A percentile compares a stretch with the other conserved stretches of the same genome.
phyloP scores from a whole-genome alignment of 1,140 invertebrate species.

The Drosophila punjabiensis region DNA sequence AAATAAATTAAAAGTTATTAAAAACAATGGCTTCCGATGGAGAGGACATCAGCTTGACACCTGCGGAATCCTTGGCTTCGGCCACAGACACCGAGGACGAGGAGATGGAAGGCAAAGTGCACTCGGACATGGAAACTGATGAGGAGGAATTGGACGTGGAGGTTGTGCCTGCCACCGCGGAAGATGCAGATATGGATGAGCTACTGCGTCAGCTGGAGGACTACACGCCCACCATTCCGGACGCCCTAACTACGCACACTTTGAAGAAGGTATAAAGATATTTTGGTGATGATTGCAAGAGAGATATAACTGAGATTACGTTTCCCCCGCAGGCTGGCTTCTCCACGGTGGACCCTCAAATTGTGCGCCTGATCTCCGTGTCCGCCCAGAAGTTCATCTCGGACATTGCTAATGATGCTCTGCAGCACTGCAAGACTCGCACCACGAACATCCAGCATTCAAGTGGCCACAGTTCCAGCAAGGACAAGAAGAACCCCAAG shows the following conservation, averaged over 20 bases:
- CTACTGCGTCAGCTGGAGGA: conserved; percentile 93
- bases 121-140: conserved; percentile 48
- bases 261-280: conserved; percentile 86
- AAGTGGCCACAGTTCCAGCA: conserved; percentile 79
- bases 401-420: conserved; percentile 98
- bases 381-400: conserved; percentile 99
- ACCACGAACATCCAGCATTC: conserved; percentile 89
- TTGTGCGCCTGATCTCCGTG: conserved; percentile 94
- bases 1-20: background rate
- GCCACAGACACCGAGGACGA: conserved; percentile 62
- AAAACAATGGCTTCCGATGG: conserved; percentile 62
- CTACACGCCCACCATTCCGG: conserved; percentile 87
- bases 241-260: conserved; percentile 93
- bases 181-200: conserved; percentile 66
- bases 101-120: conserved; percentile 6
- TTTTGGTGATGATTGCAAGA: too few species aligned
- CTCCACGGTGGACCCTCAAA: conserved; percentile 94
- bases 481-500: conserved; percentile 87
- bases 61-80: conserved; percentile 53
- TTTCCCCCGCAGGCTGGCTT: conserved; percentile 90
- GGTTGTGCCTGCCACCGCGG: conserved; percentile 42
- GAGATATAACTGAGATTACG: background rate
- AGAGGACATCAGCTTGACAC: conserved; percentile 56
- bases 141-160: conserved; percentile 64
- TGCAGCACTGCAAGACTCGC: conserved; percentile 97